Base-by-base conservation (phyloP, 1,140 invertebrate species). In the Chironomus striatipennis region DNA sequence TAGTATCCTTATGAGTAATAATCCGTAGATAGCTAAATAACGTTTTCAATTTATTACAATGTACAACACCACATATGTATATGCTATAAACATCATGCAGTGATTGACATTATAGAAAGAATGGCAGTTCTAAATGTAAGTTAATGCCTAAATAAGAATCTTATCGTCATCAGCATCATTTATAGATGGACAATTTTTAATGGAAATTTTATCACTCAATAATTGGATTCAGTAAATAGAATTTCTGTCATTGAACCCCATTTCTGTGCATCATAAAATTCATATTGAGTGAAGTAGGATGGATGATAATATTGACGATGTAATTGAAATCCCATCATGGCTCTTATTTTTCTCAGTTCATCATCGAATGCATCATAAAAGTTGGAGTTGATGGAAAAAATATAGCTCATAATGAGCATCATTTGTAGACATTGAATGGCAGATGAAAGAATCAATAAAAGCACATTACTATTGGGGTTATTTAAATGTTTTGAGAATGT, bases 281-380 rank as follows among this genome's bases (percentile, higher is more conserved):
- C 15, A 57, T 15, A n/a, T 47, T n/a, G 24, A 57, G 47, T n/a
- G 12, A 57, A 57, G 47, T 15, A 15, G 5, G 47, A 57, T n/a
- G 9, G 43, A 57, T 57, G 12, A 10, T 57, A n/a, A 12, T 15
- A 4, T 5, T 57, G 47, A 57, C n/a, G 47, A 57, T 57, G 47
- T 57, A 57, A 57, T 57, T 57, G 47, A 57, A 57, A 57, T 57
- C 47, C 47, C 47, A 57, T 57, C 47, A 57, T 15, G 4, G 12
- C 47, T n/a, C 47, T 57, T 57, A n/a, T 57, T 34, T 57, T 57
- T 57, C 12, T 34, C n/a, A n/a, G 47, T 57, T 12, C n/a, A 57
- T 57, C 47, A 15, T 57, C 47, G n/a, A 57, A n/a, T 57, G 47
- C 47, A 57, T 57, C 47, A 57, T 57, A 57, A 57, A 47, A 10